A percentile compares a stretch with the other conserved stretches of the same genome.
These are phyloP conservation scores for Lasius fuliginosus DNA, from an alignment of 2,888 invertebrate genomes.

Conservation along the genomic window DNA sequence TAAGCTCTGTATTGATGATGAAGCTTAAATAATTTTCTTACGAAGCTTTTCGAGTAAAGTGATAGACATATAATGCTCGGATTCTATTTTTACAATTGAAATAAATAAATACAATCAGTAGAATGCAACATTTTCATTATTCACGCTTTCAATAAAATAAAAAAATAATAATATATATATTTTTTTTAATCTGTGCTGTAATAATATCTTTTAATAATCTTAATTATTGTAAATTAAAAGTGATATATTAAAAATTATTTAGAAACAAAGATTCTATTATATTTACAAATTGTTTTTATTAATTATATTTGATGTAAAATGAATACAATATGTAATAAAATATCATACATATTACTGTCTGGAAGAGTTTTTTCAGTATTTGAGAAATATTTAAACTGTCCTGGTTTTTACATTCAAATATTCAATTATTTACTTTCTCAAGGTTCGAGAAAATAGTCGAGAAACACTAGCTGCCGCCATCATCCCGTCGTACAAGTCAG, in stretches of 20 bases:
- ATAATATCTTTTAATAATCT: neutral
- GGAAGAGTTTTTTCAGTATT: neutral
- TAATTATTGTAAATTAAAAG: neutral
- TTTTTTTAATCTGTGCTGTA: neutral
- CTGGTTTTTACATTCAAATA: neutral
- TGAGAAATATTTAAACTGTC: neutral
- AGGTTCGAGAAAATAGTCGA: neutral
- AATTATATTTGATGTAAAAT: neutral
- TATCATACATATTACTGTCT: neutral
- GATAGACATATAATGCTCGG: neutral
- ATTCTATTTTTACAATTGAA: neutral
- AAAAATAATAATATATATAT: constrained; percentile 4
- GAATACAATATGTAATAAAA: neutral
- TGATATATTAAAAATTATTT: neutral
- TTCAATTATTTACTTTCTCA: constrained; percentile 18
- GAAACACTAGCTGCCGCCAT: constrained; percentile 7
- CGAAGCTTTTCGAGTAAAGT: neutral
- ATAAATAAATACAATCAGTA: neutral
- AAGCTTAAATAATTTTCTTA: constrained; percentile 7
- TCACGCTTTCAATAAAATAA: neutral
- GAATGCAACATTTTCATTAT: neutral
- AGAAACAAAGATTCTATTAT: neutral
- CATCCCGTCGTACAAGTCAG: constrained; percentile 22
- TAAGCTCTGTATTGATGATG: neutral
- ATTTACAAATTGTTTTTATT: neutral